Conservation (phyloP, 2,888 invertebrate genomes). For the Minunthozetes semirufus region DNA sequence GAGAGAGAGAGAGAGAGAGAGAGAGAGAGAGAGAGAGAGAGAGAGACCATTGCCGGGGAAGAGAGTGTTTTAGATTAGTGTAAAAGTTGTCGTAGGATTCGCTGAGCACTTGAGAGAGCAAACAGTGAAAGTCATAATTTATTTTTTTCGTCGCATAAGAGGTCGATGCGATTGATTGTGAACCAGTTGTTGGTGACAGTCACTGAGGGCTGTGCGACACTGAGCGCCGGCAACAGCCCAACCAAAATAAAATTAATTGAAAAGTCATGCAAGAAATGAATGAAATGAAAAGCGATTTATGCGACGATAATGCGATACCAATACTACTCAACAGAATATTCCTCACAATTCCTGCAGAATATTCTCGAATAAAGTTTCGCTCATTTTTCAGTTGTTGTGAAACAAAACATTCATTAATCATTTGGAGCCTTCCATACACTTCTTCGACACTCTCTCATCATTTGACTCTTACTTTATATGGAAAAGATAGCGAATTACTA, state of each 20-base stretch:
- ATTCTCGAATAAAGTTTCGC: neutral
- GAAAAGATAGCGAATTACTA: too few species aligned
- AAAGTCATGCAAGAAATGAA: constrained; percentile 21
- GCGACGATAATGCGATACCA: neutral
- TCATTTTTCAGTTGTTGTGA: constrained; percentile 1
- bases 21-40: too few species aligned
- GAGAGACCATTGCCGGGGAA: too few species aligned
- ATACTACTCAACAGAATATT: neutral
- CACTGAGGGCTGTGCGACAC: neutral
- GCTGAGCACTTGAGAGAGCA: neutral
- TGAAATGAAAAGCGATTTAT: neutral
- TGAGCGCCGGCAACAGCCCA: neutral
- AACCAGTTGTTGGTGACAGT: constrained; percentile 25
- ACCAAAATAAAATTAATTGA: constrained; percentile 23
- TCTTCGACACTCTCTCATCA: too few species aligned
- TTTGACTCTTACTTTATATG: too few species aligned
- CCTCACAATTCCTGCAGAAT: neutral
- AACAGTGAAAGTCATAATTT: neutral
- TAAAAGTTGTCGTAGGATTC: neutral
- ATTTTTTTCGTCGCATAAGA: neutral
- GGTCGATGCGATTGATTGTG: neutral
- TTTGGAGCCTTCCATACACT: neutral
- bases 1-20: too few species aligned
- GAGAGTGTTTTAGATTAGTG: neutral
- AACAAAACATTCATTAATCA: constrained; percentile 30